Conservation (phyloP, 2,797 vertebrate species). For the Fistularia commersonii region DNA sequence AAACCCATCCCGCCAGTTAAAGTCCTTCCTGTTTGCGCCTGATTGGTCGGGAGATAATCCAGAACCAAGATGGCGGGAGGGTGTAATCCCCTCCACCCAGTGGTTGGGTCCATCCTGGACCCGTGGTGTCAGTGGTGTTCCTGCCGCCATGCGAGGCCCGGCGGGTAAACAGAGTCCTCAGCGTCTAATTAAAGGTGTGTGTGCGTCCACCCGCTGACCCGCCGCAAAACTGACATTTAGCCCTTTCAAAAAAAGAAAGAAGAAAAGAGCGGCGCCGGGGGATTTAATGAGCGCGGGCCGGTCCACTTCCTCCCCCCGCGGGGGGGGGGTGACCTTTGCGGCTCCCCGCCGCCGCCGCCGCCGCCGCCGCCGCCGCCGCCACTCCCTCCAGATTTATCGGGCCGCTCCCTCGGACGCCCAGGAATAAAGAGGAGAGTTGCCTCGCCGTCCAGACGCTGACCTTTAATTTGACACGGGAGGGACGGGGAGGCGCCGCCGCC, state of each 20-base stretch:
- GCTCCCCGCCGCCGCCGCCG: slow-evolving; percentile 64
- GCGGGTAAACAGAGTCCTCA: slow-evolving; percentile 63
- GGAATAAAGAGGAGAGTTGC: slow-evolving; percentile 62
- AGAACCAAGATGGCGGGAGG: too few relatives aligned
- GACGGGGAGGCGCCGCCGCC: slow-evolving; percentile 32
- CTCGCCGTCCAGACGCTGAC: slow-evolving; percentile 67
- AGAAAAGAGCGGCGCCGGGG: slow-evolving; percentile 33
- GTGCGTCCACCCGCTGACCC: slow-evolving; percentile 51
- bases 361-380: too few relatives aligned
- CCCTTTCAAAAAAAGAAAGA: too few relatives aligned
- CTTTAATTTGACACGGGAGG: slow-evolving; percentile 69
- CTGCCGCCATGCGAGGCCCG: too few relatives aligned
- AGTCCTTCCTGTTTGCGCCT: too few relatives aligned
- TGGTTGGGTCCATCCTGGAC: too few relatives aligned
- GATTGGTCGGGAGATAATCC: too few relatives aligned
- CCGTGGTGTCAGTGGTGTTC: too few relatives aligned
- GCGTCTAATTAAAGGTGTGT: slow-evolving; percentile 64
- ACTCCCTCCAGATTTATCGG: slow-evolving; percentile 74
- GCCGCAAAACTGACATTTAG: slow-evolving; percentile 74
- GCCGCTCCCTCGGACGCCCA: slow-evolving; percentile 55
- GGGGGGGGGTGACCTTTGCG: slow-evolving; percentile 74
- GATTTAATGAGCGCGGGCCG: slow-evolving; percentile 73
- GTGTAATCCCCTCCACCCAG: slow-evolving; percentile 5
- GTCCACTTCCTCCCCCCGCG: slow-evolving; percentile 55
- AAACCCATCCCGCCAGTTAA: too few relatives aligned